These are phyloP conservation scores for Tachina fera DNA, from an alignment of 2,888 invertebrate genomes.

Conservation along the genomic window DNA sequence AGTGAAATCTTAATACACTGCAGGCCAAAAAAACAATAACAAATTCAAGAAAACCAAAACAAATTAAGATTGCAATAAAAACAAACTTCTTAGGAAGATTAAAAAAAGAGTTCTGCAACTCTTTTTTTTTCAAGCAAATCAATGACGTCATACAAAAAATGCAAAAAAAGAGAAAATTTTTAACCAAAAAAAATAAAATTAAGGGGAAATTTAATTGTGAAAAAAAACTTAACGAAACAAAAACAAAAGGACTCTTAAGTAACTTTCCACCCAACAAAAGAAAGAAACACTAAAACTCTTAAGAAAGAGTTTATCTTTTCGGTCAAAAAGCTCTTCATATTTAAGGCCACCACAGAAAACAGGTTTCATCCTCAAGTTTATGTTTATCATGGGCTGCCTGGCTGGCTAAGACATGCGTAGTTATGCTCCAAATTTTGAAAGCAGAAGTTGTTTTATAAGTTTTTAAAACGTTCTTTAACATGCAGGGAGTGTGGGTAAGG, in stretches of 20 bases:
- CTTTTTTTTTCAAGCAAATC: background rate
- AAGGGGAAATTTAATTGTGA: conserved; percentile 37
- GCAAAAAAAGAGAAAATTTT: conserved; percentile 5
- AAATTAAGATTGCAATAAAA: background rate
- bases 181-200: conserved; percentile 23
- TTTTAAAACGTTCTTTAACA: conserved; percentile 13
- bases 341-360: conserved; percentile 36
- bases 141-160: conserved; percentile 50
- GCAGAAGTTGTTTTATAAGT: background rate
- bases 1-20: conserved; percentile 39
- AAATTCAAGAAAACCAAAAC: background rate
- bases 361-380: conserved; percentile 58
- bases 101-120: background rate
- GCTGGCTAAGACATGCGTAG: conserved; percentile 61
- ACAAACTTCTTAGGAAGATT: conserved; percentile 12
- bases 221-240: conserved; percentile 65
- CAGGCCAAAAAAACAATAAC: conserved; percentile 2
- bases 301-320: conserved; percentile 25
- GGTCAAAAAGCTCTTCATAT: conserved; percentile 42
- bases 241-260: conserved; percentile 39
- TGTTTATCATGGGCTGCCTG: conserved; percentile 16
- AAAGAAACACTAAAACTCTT: conserved; percentile 38
- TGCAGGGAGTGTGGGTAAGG: conserved; percentile 66
- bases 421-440: conserved; percentile 26
- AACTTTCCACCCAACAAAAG: background rate